Evolutionary conservation across 2,888 invertebrate genomes (phyloP), one percentile per base, ranked within the genome.

Genomic region (Oscheius sp.): DNA sequence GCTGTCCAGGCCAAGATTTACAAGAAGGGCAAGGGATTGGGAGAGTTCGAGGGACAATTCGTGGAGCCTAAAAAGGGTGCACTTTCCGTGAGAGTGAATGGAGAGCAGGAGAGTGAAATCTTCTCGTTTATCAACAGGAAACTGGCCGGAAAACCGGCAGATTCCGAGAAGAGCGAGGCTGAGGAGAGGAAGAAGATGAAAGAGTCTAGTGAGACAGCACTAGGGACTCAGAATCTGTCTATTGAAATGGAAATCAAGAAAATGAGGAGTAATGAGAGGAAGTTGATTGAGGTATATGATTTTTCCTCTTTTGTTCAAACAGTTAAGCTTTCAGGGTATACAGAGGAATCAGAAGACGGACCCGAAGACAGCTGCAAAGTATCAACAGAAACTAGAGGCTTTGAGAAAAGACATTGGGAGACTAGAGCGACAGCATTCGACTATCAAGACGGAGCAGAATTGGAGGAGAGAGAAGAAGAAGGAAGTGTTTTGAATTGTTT

Each of bases 1-100:
- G 78, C 84, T 2, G 81, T 84, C 32, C 84, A 84, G 74, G 81
- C 82, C 0, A 75, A 75, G 37, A 73, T 81, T 42, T 76, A 77
- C 47, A 73, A 77, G 10, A 82, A 84, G 76, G 78, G 80, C 51
- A 79, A 81, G 7, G 79, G 81, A 10, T 68, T 84, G 13, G 81
- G 78, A 51, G 35, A 33, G 13, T 42, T 1, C 1, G 29, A 63
- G 48, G 63, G 9, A 48, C n/a, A 29, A 37, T n/a, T 53, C 2
- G 35, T 42, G 62, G 59, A 42, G 37, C 11, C 13, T 35, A 68
- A 55, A 33, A 53, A 55, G 13, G 32, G 35, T 10, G n/a, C n/a
- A 4, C 2, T 53, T 33, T 29, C 55, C 21, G 55, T 21, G 3
- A 63, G 48, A 21, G 42, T 29, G 10, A 33, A 48, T 63, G 63